A percentile compares a stretch with the other conserved stretches of the same genome.
These are phyloP conservation scores for Papilio gigon DNA, from an alignment of 2,888 invertebrate species.

Conservation along the genomic window DNA sequence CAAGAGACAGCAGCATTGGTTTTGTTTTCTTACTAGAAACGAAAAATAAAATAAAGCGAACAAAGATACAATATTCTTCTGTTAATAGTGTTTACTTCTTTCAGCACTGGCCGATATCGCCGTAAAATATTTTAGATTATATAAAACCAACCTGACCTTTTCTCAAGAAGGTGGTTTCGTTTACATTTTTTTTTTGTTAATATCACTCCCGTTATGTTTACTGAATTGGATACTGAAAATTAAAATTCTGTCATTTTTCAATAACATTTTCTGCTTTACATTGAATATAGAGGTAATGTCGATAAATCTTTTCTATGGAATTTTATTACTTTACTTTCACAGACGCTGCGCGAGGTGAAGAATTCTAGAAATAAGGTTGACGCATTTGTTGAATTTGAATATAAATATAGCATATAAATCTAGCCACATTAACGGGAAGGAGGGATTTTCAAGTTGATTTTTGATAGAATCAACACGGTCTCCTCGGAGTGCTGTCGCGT, in stretches of 20 bases:
- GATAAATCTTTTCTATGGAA: neutral
- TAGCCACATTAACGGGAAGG: conserved; percentile 47
- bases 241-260: neutral
- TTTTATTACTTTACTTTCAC: neutral
- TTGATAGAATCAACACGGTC: conserved; percentile 79
- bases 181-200: conserved; percentile 54
- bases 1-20: neutral
- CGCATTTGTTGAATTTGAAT: too few species aligned
- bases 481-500: conserved; percentile 67
- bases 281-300: too few species aligned
- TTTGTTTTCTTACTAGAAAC: neutral
- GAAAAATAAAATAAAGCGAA: neutral
- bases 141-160: conserved; percentile 67
- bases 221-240: conserved; percentile 44
- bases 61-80: neutral
- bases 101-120: conserved; percentile 55
- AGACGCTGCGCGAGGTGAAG: too few species aligned
- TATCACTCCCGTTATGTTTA: conserved; percentile 48
- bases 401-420: neutral
- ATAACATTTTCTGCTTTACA: too few species aligned
- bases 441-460: conserved; percentile 67
- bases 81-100: neutral
- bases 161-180: conserved; percentile 59
- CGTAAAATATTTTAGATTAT: conserved; percentile 64
- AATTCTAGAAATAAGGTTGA: too few species aligned